A percentile compares a stretch with the other conserved stretches of the same genome.
Conservation (phyloP, 2,888 invertebrate species). For the Tinea semifulvella region DNA sequence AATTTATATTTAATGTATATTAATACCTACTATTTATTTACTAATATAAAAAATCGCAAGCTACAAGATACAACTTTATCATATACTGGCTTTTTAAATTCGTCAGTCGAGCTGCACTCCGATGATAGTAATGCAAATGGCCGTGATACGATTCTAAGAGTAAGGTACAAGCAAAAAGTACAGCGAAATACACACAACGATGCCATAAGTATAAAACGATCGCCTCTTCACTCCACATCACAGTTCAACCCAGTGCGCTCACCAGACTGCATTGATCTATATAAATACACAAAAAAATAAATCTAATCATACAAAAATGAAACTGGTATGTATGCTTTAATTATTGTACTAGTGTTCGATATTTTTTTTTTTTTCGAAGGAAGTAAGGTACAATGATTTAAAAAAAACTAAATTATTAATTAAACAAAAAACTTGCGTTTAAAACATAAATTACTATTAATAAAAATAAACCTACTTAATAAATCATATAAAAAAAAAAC, state of each 20-base stretch:
- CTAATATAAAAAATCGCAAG: too few relatives aligned
- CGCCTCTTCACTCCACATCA: conserved; percentile 36
- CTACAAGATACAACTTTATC: too few relatives aligned
- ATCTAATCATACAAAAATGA: conserved; percentile 33
- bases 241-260: conserved; percentile 33
- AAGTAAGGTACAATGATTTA: too few relatives aligned
- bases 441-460: too few relatives aligned
- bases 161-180: conserved; percentile 15
- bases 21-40: too few relatives aligned
- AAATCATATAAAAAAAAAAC: too few relatives aligned
- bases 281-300: background rate
- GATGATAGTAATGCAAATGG: conserved; percentile 27
- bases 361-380: too few relatives aligned
- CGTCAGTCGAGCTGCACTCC: conserved; percentile 3
- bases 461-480: too few relatives aligned
- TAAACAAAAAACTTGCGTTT: too few relatives aligned
- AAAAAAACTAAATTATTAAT: too few relatives aligned
- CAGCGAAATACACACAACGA: conserved; percentile 3
- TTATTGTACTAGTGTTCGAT: background rate
- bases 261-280: conserved; percentile 4
- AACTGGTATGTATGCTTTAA: conserved; percentile 52
- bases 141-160: conserved; percentile 56
- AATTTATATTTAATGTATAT: too few relatives aligned
- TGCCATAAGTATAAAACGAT: conserved; percentile 39
- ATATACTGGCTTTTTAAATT: too few relatives aligned